A percentile compares a stretch with the other conserved stretches of the same genome.
Evolutionary conservation across 2,797 vertebrate genomes (phyloP).

Genomic region (Pseudochaenichthys georgianus): DNA sequence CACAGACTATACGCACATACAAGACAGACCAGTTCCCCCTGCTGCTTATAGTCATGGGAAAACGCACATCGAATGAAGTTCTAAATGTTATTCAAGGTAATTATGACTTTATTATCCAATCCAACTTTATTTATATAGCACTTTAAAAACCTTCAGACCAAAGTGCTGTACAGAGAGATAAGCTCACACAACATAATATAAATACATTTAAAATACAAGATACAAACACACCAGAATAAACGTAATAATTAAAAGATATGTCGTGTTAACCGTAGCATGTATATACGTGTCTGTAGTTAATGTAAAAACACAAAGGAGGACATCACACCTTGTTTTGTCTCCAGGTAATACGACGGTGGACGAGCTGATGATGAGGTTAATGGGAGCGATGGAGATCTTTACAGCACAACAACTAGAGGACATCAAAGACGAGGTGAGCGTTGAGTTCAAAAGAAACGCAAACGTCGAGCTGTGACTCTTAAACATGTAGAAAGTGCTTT

Average conservation of each 20-base stretch:
- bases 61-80: slow-evolving; percentile 98
- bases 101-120: not conserved
- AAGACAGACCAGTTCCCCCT: slow-evolving; percentile 99
- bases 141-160: too few relatives aligned
- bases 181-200: too few relatives aligned
- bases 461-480: not conserved
- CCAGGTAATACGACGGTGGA: slow-evolving; percentile 98
- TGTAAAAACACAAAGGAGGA: not conserved
- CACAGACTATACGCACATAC: slow-evolving; percentile 97
- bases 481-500: not conserved
- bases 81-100: slow-evolving; percentile 99
- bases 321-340: slow-evolving; percentile 10
- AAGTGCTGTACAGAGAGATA: too few relatives aligned
- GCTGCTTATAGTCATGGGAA: slow-evolving; percentile 98
- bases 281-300: not conserved
- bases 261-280: not conserved
- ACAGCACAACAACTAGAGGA: slow-evolving; percentile 98
- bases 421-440: slow-evolving; percentile 96
- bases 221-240: too few relatives aligned
- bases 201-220: too few relatives aligned
- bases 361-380: slow-evolving; percentile 99
- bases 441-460: not conserved
- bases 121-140: too few relatives aligned
- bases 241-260: too few relatives aligned
- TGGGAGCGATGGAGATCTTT: slow-evolving; percentile 99